These are phyloP conservation scores for Cotesia typhae DNA, from an alignment of 1,140 invertebrate species.

Conservation along the genomic window DNA sequence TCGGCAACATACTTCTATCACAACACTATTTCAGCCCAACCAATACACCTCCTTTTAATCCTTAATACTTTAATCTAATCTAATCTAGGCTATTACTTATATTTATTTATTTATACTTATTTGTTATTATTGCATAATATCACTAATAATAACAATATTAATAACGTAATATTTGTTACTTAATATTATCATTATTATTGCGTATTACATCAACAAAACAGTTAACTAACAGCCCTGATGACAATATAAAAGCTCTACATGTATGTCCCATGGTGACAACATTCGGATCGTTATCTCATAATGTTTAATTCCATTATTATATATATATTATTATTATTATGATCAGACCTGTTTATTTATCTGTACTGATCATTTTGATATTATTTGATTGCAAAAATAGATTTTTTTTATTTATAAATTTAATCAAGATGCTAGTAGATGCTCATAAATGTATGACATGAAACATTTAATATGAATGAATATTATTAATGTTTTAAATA, in stretches of 20 bases:
- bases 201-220: not conserved
- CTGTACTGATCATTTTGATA: slow-evolving; percentile 16
- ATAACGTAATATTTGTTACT: no score
- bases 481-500: slow-evolving; percentile 12
- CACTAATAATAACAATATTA: no score
- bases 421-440: slow-evolving; percentile 57
- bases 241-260: slow-evolving; percentile 13
- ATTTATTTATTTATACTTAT: not conserved
- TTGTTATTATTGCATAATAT: not conserved
- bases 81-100: not conserved
- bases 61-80: slow-evolving; percentile 5
- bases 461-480: slow-evolving; percentile 59
- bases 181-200: not conserved
- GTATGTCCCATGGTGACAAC: slow-evolving; percentile 54
- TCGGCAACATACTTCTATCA: slow-evolving; percentile 64
- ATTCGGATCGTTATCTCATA: slow-evolving; percentile 21
- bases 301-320: not conserved
- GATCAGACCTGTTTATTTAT: slow-evolving; percentile 7
- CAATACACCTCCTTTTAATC: slow-evolving; percentile 8
- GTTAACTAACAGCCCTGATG: not conserved
- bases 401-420: slow-evolving; percentile 54
- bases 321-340: slow-evolving; percentile 22
- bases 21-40: slow-evolving; percentile 49
- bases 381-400: slow-evolving; percentile 39
- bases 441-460: slow-evolving; percentile 52